Evolutionary conservation across 2,113 vertebrate genomes (phyloP), one percentile per base, ranked within the genome.

Genomic region (Mobula hypostoma): DNA sequence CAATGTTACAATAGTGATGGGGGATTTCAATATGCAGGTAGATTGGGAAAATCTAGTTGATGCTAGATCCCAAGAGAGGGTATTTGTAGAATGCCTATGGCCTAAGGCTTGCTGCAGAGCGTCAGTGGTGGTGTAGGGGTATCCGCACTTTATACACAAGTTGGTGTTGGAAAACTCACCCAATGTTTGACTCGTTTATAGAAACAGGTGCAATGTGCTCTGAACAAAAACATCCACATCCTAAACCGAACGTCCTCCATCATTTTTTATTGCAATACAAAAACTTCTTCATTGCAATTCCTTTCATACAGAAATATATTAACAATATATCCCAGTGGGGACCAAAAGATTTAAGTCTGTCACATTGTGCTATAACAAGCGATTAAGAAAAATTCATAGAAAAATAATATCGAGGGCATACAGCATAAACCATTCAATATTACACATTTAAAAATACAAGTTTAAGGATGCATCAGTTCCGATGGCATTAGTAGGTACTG

Each of bases 321-420:
- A 96, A 96, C 96, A 97, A 94, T 80, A 95, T 95, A 95, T 95
- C 96, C 96, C 96, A 83, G 95, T 95, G 96, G 85, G 85, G 95
- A 97, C 96, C 96, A 96, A 96, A 96, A 95, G 95, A 96, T 95
- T 95, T 96, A 95, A 95, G 95, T 95, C 95, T 94, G 94, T 92
- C 96, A 95, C 94, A 95, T 96, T 97, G 96, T 98, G 97, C 97
- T 97, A 97, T 96, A 96, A 95, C 72, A 96, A 96, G 97, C 97
- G 78, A 74, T 48, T 88, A 97, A 97, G 97, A 97, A 97, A 97
- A 97, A 96, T 95, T 96, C 94, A 97, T 99, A 99, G 95, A 99
- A 99, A 99, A 99, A 99, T 99, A 99, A 97, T 98, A 98, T 98
- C 98, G 98, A 98, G 97, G 97, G 98, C 98, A 98, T 98, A 97